Conservation (phyloP, 2,888 invertebrate species). For the Dicyrtomina minuta region DNA sequence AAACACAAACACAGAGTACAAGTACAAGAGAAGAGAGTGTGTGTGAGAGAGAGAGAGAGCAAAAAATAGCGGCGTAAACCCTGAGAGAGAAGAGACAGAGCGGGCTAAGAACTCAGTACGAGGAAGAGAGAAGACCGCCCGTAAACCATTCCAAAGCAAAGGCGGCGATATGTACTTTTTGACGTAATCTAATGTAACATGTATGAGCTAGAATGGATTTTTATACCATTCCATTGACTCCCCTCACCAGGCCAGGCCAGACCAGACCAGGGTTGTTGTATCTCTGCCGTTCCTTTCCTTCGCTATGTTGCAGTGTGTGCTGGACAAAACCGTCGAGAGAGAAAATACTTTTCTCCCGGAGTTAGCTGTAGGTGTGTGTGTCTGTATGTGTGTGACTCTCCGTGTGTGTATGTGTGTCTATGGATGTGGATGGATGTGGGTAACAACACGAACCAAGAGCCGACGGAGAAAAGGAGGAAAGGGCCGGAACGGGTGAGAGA, state of each 20-base stretch:
- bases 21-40: no score
- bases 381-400: constrained; percentile 5
- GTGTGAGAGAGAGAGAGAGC: neutral
- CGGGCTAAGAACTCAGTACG: no score
- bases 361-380: constrained; percentile 10
- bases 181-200: constrained; percentile 26
- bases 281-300: neutral
- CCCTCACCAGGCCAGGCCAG: no score
- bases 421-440: constrained; percentile 16
- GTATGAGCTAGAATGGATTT: constrained; percentile 16
- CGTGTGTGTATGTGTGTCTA: constrained; percentile 25
- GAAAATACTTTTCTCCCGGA: neutral
- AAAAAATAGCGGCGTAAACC: no score
- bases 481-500: constrained; percentile 10
- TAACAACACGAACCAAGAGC: constrained; percentile 21
- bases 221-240: constrained; percentile 28
- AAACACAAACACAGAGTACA: neutral
- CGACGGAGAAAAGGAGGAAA: constrained; percentile 5
- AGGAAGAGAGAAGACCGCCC: neutral
- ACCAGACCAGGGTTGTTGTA: neutral
- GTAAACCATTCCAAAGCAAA: constrained; percentile 3
- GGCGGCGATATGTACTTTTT: constrained; percentile 8
- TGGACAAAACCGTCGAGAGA: neutral
- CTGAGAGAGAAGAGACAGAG: no score
- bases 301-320: neutral